Base-by-base conservation (phyloP, 2,113 vertebrate species). In the Galeopterus variegatus region DNA sequence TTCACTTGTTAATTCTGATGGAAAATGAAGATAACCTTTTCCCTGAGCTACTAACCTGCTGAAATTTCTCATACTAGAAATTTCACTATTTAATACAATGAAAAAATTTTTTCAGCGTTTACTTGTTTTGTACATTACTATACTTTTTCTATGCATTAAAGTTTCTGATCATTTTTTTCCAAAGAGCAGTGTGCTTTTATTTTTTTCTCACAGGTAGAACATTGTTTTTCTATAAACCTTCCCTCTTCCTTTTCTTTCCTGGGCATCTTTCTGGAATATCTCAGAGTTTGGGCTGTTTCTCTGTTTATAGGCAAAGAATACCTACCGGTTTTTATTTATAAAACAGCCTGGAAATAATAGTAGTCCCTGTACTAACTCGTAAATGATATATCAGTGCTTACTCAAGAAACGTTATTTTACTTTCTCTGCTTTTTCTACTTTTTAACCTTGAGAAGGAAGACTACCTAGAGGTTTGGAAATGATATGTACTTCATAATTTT, bases 1-100 rank as follows among this genome's bases (percentile, higher is more conserved):
- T 90, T 97, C 31, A 70, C 19, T 97, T 95, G 18, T 13, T 94
- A 95, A 5, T n/a, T 85, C 84, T 79, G 31, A 52, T 95, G 64
- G 67, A 79, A 90, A 81, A 81, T 84, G 19, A 84, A 92, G 70
- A 95, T 65, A 93, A 83, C 10, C 54, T 94, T 80, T 95, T 1
- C 65, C 24, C n/a, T 52, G 48, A 81, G 14, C 23, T 75, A 92
- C n/a, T 58, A 69, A 86, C 80, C 24, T n/a, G 23, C n/a, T 88
- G 0, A 80, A 67, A 88, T 96, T 92, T 93, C 52, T 94, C 3
- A 24, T n/a, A 23, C 50, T 52, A 58, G 41, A 14, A 88, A 96
- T 88, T 93, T 83, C 26, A 77, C 67, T 62, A 92, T 89, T 84
- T 97, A 45, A 92, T 90, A 62, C 0, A 65, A 50, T 89, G 18